These are phyloP conservation scores for Halcyon malimbica DNA, from an alignment of 2,113 vertebrate genomes.

Conservation along the genomic window DNA sequence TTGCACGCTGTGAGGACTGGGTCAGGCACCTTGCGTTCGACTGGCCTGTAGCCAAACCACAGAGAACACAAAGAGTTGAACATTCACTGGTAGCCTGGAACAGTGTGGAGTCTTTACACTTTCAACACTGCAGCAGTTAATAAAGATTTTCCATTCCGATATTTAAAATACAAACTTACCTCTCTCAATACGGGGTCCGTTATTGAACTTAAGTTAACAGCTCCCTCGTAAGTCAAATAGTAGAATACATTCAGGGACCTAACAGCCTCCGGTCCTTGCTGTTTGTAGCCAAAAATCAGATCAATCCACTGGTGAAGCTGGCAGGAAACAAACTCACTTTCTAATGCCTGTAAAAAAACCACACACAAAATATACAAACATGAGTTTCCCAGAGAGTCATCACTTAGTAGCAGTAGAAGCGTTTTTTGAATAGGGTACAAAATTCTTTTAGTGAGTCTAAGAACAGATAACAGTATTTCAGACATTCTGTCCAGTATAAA, in stretches of 20 bases:
- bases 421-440: background rate
- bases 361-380: background rate
- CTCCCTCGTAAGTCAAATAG: constrained; percentile 95
- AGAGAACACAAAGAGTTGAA: background rate
- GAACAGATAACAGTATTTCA: background rate
- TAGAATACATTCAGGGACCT: constrained; percentile 96
- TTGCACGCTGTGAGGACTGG: background rate
- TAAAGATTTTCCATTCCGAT: background rate
- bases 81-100: background rate
- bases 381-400: background rate
- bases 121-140: background rate
- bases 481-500: background rate
- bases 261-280: constrained; percentile 94
- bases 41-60: background rate
- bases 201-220: constrained; percentile 93
- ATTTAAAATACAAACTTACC: constrained; percentile 76
- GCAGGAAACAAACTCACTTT: constrained; percentile 99
- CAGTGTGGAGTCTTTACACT: background rate
- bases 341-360: constrained; percentile 83
- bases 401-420: background rate
- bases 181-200: constrained; percentile 90
- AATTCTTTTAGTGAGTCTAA: background rate
- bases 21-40: background rate
- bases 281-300: constrained; percentile 98
- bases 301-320: constrained; percentile 99